Conservation (phyloP, 92 coral and sea anemone genomes). For the Paragorgia papillata region DNA sequence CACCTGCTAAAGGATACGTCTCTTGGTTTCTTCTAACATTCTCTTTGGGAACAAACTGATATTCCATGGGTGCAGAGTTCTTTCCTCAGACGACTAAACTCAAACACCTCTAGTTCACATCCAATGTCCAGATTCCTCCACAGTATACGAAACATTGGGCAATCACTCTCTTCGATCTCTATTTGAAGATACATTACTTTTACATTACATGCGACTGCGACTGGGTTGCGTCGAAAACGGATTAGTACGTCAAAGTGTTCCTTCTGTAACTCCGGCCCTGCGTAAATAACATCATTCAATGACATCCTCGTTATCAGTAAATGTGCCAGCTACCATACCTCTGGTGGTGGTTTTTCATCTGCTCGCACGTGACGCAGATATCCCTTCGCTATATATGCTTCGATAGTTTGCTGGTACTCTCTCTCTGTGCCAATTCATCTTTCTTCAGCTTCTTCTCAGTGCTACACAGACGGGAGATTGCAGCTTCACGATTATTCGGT, state of each 20-base stretch:
- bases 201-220: slow-evolving; percentile 56
- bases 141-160: slow-evolving; percentile 43
- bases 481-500: slow-evolving; percentile 16
- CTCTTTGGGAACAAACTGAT: slow-evolving; percentile 63
- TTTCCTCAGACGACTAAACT: slow-evolving; percentile 60
- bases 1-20: slow-evolving; percentile 58
- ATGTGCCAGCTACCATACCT: slow-evolving; percentile 22
- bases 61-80: slow-evolving; percentile 55
- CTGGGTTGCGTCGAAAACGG: slow-evolving; percentile 57
- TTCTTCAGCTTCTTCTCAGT: slow-evolving; percentile 18
- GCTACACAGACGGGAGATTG: not conserved
- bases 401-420: slow-evolving; percentile 24
- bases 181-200: slow-evolving; percentile 57
- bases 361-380: not conserved
- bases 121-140: no score
- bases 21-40: no score
- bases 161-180: slow-evolving; percentile 42
- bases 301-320: slow-evolving; percentile 30
- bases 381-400: not conserved
- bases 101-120: slow-evolving; percentile 54
- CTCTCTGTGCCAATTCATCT: no score
- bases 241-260: slow-evolving; percentile 59
- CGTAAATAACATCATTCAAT: slow-evolving; percentile 60
- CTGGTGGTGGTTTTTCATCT: not conserved
- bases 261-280: slow-evolving; percentile 63